Percentiles rank a stretch among this genome's conserved stretches.
Conservation (phyloP, 2,888 invertebrate genomes). For the Schizaphis graminum region DNA sequence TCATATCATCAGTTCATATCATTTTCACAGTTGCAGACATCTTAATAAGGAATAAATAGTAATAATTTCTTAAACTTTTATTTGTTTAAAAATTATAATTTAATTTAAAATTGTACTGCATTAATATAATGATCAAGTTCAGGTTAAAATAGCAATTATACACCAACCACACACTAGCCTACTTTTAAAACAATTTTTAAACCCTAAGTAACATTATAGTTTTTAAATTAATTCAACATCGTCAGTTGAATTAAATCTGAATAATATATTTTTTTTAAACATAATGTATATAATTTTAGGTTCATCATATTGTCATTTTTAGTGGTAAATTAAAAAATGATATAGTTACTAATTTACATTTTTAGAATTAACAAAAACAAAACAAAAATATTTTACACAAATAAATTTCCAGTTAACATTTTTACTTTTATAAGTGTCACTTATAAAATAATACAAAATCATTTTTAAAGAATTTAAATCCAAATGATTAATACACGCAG, state of each 20-base stretch:
- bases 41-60: neutral
- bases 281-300: neutral
- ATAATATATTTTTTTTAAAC: neutral
- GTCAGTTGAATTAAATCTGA: neutral
- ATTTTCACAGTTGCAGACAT: neutral
- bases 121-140: neutral
- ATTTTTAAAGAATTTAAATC: neutral
- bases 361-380: neutral
- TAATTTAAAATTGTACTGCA: neutral
- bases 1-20: neutral
- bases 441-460: neutral
- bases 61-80: neutral
- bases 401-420: neutral
- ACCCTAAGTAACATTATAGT: neutral
- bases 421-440: neutral
- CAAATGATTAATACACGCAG: neutral
- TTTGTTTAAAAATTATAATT: neutral
- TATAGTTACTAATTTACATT: neutral
- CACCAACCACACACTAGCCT: neutral
- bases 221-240: neutral
- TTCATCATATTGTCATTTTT: neutral
- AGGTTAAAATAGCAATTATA: neutral
- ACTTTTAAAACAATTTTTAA: neutral
- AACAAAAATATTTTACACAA: neutral
- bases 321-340: neutral